Evolutionary conservation across 2,797 vertebrate species (phyloP).

Genomic region (Hafferia zeledoni): DNA sequence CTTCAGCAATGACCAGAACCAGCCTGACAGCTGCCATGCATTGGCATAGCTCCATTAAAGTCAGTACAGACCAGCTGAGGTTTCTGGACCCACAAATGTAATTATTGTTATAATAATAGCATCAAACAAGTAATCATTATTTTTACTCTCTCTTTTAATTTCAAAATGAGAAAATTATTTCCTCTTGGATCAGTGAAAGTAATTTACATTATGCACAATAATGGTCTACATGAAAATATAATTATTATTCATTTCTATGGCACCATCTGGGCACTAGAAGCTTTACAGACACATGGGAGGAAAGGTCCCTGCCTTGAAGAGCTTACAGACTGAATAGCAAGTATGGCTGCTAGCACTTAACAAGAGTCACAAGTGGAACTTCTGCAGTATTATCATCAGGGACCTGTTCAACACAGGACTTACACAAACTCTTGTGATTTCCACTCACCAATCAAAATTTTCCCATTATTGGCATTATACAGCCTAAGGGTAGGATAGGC

Average conservation of each 20-base stretch:
- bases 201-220: constrained; percentile 57
- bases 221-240: constrained; percentile 51
- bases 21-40: neutral
- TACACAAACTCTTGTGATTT: neutral
- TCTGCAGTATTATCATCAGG: neutral
- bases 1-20: neutral
- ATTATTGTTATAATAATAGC: constrained; percentile 56
- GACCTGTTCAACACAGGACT: neutral
- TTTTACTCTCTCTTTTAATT: constrained; percentile 62
- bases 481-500: neutral
- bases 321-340: neutral
- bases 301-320: constrained; percentile 22
- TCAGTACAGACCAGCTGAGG: constrained; percentile 52
- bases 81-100: constrained; percentile 54
- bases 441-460: neutral
- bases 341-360: neutral
- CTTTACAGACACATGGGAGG: constrained; percentile 16
- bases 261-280: constrained; percentile 55
- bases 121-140: constrained; percentile 67
- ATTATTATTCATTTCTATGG: constrained; percentile 50
- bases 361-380: neutral
- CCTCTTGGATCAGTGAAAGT: constrained; percentile 65
- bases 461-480: neutral
- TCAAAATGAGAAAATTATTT: constrained; percentile 64
- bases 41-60: neutral